Evolutionary conservation across 2,888 invertebrate species (phyloP), one percentile per base, ranked within the genome.

Genomic region (Hybos culiciformis): DNA sequence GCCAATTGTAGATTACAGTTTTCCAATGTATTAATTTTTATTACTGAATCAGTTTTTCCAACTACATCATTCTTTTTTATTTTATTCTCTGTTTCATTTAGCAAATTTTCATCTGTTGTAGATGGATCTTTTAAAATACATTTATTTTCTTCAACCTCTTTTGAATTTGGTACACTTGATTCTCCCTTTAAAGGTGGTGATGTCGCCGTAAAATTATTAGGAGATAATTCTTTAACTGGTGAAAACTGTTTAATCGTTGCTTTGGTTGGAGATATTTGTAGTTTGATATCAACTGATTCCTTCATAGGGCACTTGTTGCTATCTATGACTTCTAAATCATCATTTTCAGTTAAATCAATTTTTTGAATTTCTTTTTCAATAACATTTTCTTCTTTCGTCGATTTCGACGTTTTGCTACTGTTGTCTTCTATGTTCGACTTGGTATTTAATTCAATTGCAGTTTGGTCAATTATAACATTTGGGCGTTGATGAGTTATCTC

Each of bases 391-490:
- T 20, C 19, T 20, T 36, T 36, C 6, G 19, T 9, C 5, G 26
- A 26, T n/a, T n/a, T n/a, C n/a, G n/a, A n/a, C n/a, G n/a, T n/a
- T n/a, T n/a, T n/a, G 9, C 11, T 12, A 26, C n/a, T 29, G n/a
- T 29, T 29, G 9, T 7, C 9, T n/a, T 29, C 29, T n/a, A n/a
- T n/a, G n/a, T n/a, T n/a, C n/a, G n/a, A n/a, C n/a, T n/a, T n/a
- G n/a, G n/a, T 12, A 12, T 29, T 29, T 29, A n/a, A 12, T 29
- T 12, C 5, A 3, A 12, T n/a, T 8, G 20, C 21, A 18, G 39
- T 39, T 2, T 48, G 44, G 42, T 52, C 52, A 17, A 52, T 47
- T 26, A 52, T 52, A 3, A 52, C 52, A 45, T 52, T 52, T 14
- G 52, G 50, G 5, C 52, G 43, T 18, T 39, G 21, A 32, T 29